Base-by-base conservation (phyloP, 1,140 invertebrate species). In the Drosophila kurseongensis region DNA sequence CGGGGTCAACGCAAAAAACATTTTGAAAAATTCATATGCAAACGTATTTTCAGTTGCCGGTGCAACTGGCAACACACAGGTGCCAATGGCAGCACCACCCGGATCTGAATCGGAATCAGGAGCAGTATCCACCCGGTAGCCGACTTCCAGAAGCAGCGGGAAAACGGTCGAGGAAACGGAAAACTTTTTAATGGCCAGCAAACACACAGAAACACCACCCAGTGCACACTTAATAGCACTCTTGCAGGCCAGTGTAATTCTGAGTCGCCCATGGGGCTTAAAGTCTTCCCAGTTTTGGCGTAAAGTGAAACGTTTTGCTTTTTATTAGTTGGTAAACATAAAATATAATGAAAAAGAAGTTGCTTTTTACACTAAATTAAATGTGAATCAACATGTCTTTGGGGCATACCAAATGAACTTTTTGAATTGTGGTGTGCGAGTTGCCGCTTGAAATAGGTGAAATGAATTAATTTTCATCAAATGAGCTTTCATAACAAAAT, bases 11-110 rank as follows among this genome's bases (percentile, higher is more conserved):
- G 80, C 69, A 88, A 88, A 85, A 88, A 88, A 83, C 83, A 88
- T 88, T 88, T 88, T 88, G 84, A 88, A 88, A 88, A 89, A 88
- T 88, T 88, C 83, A 88, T 88, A 88, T 83, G 83, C 83, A 88
- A 88, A 88, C 83, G 83, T 88, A 88, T 88, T 88, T 81, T 79
- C 83, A 86, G 83, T 76, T 88, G 84, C 79, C 77, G 62, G 72
- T 61, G 69, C 74, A 63, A 65, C 72, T 66, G 45, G 59, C 45
- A 65, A 77, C 59, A 67, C 40, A 41, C 82, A 88, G 82, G 83
- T 86, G 75, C 82, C 82, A 85, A 81, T 88, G 84, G 80, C 75
- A 75, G 65, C 75, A 79, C 68, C 80, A 81, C 51, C 55, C 51
- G 18, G 47, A 59, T 63, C 74, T 51, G 58, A 52, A 75, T 54